phyloP scores from a whole-genome alignment of 2,888 invertebrate genomes.

The Lasioglossum vierecki region DNA sequence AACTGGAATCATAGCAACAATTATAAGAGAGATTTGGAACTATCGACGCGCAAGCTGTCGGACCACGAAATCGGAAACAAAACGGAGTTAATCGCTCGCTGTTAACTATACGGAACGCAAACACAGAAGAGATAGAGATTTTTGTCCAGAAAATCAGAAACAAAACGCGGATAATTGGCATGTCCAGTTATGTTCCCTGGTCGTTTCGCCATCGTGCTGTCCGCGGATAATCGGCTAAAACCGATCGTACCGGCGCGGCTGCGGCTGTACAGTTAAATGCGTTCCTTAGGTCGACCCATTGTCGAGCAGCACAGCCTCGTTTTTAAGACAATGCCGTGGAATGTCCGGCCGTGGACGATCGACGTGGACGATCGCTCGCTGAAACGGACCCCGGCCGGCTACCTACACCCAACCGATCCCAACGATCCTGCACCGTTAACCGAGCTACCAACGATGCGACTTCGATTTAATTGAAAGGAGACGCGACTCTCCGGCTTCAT shows the following conservation, averaged over 20 bases:
- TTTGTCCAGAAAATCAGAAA: not conserved
- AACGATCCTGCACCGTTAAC: slow-evolving; percentile 41
- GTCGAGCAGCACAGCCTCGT: slow-evolving; percentile 27
- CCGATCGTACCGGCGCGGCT: slow-evolving; percentile 56
- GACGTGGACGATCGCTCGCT: slow-evolving; percentile 38
- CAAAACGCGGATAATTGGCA: slow-evolving; percentile 1
- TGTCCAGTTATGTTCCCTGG: not conserved
- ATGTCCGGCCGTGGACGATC: slow-evolving; percentile 31
- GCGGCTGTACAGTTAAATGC: slow-evolving; percentile 59
- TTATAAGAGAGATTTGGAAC: too few relatives aligned
- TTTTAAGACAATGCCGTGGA: slow-evolving; percentile 50
- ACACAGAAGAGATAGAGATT: not conserved
- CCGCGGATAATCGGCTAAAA: slow-evolving; percentile 73
- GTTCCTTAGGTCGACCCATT: slow-evolving; percentile 45
- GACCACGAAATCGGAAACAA: not conserved
- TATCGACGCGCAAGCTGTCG: too few relatives aligned
- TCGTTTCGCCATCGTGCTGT: slow-evolving; percentile 66
- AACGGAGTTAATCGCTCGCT: not conserved
- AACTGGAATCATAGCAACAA: too few relatives aligned
- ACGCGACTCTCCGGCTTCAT: not conserved
- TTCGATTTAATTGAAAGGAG: slow-evolving; percentile 42
- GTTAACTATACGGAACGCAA: not conserved
- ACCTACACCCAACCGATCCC: not conserved
- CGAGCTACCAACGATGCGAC: not conserved
- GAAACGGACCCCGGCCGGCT: not conserved